A percentile compares a stretch with the other conserved stretches of the same genome.
These are phyloP conservation scores for Dermatemys mawii DNA, from an alignment of 2,113 vertebrate genomes.

Conservation along the genomic window DNA sequence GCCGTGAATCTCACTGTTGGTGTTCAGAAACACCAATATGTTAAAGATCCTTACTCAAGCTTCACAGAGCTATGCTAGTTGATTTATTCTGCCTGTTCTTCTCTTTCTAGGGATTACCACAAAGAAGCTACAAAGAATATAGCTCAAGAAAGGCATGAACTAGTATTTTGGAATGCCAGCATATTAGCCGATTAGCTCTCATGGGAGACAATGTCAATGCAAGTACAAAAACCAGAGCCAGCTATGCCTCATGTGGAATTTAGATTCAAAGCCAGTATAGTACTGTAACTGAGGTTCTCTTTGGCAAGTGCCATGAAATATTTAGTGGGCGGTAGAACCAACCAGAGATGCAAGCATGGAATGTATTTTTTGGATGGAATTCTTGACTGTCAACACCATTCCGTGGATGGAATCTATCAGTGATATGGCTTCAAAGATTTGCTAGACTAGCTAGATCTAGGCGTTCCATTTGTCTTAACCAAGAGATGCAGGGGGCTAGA, in stretches of 20 bases:
- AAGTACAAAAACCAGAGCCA: not conserved
- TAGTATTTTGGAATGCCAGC: conserved; percentile 25
- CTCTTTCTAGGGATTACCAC: not conserved
- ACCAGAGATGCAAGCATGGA: not conserved
- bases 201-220: not conserved
- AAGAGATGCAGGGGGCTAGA: not conserved
- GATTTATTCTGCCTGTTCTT: not conserved
- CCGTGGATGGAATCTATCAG: not conserved
- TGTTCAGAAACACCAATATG: not conserved
- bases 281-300: not conserved
- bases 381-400: not conserved
- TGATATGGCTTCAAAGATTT: not conserved
- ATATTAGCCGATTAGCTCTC: conserved; percentile 15
- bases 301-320: not conserved
- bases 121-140: not conserved
- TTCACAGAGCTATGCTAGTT: not conserved
- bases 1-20: not conserved
- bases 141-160: not conserved
- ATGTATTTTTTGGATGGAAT: not conserved
- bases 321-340: not conserved
- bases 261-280: not conserved
- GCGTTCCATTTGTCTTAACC: not conserved
- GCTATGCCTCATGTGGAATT: not conserved
- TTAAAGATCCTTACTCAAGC: not conserved
- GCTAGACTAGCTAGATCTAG: not conserved